phyloP scores from a whole-genome alignment of 2,113 vertebrate species.

The Poeciliopsis prolifica region DNA sequence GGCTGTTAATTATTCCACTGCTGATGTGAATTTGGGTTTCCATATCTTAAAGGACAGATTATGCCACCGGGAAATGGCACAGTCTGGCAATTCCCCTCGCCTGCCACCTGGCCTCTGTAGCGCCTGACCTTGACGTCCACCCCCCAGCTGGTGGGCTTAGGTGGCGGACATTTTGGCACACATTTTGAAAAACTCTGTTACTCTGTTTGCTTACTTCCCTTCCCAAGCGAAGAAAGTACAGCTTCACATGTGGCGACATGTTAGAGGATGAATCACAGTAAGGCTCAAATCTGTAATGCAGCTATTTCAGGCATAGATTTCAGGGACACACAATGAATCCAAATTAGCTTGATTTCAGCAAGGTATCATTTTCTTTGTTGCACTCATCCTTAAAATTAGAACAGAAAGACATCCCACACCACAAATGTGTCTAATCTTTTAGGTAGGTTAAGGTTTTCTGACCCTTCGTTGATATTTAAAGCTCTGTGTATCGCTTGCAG shows the following conservation, averaged over 20 bases:
- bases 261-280: neutral
- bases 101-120: neutral
- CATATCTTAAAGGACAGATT: neutral
- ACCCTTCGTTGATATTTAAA: neutral
- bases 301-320: neutral
- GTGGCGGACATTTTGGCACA: neutral
- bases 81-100: neutral
- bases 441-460: neutral
- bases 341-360: neutral
- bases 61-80: neutral
- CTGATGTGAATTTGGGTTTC: neutral
- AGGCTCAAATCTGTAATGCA: neutral
- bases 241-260: neutral
- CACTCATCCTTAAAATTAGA: neutral
- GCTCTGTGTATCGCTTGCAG: no score
- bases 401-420: neutral
- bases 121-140: neutral
- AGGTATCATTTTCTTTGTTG: neutral
- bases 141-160: neutral
- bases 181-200: neutral
- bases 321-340: neutral
- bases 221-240: neutral
- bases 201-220: neutral
- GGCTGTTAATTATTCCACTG: slow-evolving; percentile 32
- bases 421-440: neutral